Evolutionary conservation across 2,113 vertebrate genomes (phyloP).

Genomic region (Chionodraco myersi): DNA sequence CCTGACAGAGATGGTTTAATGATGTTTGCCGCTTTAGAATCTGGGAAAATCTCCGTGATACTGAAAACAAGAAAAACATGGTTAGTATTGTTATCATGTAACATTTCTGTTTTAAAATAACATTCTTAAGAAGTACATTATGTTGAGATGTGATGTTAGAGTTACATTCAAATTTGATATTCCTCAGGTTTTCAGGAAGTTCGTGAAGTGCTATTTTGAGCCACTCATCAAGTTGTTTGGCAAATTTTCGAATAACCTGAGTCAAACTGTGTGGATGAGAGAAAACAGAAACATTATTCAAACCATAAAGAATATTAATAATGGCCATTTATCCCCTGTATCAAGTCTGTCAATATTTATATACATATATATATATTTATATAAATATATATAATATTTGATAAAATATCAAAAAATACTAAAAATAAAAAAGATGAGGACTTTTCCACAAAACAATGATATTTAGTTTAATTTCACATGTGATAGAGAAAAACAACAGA

Average conservation of each 20-base stretch:
- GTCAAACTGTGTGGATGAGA: constrained; percentile 87
- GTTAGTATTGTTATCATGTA: neutral
- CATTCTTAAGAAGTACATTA: neutral
- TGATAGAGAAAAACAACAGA: neutral
- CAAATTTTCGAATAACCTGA: constrained; percentile 99
- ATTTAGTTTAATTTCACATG: neutral
- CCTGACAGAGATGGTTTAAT: constrained; percentile 99
- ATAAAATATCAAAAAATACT: neutral
- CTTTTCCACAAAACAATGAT: neutral
- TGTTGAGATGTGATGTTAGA: constrained; percentile 7
- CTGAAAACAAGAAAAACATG: constrained; percentile 77
- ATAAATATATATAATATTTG: too few species aligned
- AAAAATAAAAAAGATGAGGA: neutral
- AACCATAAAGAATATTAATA: neutral
- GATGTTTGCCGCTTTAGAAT: constrained; percentile 97
- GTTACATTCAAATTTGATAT: constrained; percentile 98
- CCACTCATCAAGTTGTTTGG: constrained; percentile 99
- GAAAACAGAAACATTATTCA: neutral
- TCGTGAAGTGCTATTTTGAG: constrained; percentile 97
- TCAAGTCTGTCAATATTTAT: too few species aligned
- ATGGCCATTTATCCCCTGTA: neutral
- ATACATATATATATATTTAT: too few species aligned
- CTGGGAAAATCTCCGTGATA: constrained; percentile 98
- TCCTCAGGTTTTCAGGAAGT: constrained; percentile 96
- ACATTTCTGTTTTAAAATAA: neutral